Evolutionary conservation across 2,888 invertebrate species (phyloP), one percentile per base, ranked within the genome.

Genomic region (Cecidostiba fungosa): DNA sequence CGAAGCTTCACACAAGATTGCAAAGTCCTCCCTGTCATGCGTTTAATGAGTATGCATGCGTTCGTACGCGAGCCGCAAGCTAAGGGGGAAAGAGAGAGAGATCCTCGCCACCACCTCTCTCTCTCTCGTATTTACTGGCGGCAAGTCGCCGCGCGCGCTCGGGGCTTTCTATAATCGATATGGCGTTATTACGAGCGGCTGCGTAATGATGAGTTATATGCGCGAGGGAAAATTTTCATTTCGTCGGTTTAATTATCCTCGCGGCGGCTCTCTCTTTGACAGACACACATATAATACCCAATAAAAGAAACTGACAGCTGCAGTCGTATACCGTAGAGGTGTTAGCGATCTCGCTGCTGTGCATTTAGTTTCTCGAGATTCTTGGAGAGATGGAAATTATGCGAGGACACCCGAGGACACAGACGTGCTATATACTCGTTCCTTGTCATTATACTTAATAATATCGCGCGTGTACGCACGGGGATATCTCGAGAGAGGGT

Each of bases 111-210:
- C 82, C 84, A 78, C 59, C 16, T 36, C 39, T 59, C 16, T 78
- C 79, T 73, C 74, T 78, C 74, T 74, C 54, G 76, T 73, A 76
- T 84, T 84, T 84, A 83, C 77, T 36, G 82, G 36, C 82, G 39
- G 54, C 54, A n/a, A 54, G 54, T 82, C 69, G 69, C 73, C 26
- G 32, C 39, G 43, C 74, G 43, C 59, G 77, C 85, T 85, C 81
- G 73, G n/a, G 85, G 77, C 85, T 85, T 82, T 77, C 81, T 85
- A 85, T 85, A 85, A 77, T 85, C 82, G 77, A 85, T 78, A 82
- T 29, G 59, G 80, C 85, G 82, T 85, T 85, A 82, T 85, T 85
- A 85, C 84, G 70, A 82, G 82, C 43, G 76, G 69, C 78, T 26
- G 78, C 77, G 23, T 86, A 83, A 86, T 83, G 69, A 80, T 80